These are phyloP conservation scores for Pollimyrus isidori DNA, from an alignment of 2,113 vertebrate species.

Conservation along the genomic window DNA sequence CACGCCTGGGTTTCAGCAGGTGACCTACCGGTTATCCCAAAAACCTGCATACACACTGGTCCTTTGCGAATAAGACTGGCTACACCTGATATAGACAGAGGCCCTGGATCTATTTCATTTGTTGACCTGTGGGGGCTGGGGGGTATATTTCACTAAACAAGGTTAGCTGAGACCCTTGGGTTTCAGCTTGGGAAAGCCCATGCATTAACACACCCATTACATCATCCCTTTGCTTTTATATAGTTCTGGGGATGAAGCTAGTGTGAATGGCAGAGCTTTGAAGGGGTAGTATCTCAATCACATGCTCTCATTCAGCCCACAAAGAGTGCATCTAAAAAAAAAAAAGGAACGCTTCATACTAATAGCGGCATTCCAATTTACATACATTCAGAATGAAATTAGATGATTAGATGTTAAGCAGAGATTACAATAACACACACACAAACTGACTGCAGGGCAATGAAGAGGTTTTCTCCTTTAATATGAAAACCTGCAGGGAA, in stretches of 20 bases:
- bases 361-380: not conserved
- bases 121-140: not conserved
- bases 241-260: not conserved
- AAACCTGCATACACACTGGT: no score
- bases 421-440: not conserved
- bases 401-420: not conserved
- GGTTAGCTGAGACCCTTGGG: not conserved
- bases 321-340: not conserved
- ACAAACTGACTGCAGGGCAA: not conserved
- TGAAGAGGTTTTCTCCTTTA: slow-evolving; percentile 19
- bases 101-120: not conserved
- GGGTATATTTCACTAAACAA: not conserved
- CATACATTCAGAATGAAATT: not conserved
- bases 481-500: slow-evolving; percentile 78
- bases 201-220: not conserved
- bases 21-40: no score
- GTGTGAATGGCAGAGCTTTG: not conserved
- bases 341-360: not conserved
- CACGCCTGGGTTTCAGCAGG: no score
- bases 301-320: not conserved
- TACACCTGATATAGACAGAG: not conserved
- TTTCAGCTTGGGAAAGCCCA: not conserved
- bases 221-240: not conserved
- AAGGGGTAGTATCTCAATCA: not conserved
- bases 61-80: no score